Percentiles rank a stretch among this genome's conserved stretches.
Conservation (phyloP, 2,797 vertebrate species). For the Mastacembelus armatus region DNA sequence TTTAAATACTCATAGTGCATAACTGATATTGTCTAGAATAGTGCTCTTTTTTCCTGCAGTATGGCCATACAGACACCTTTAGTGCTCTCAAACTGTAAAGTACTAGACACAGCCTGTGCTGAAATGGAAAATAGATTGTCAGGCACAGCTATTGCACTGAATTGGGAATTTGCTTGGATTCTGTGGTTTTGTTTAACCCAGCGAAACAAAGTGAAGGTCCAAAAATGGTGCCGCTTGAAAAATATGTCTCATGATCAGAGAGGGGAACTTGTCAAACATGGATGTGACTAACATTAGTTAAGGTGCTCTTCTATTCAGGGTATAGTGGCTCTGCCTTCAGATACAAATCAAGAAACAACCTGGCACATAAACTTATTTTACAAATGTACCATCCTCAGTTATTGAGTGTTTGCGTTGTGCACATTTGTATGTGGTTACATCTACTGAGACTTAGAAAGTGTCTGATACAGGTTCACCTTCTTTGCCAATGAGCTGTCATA, state of each 20-base stretch:
- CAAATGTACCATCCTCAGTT: too few relatives aligned
- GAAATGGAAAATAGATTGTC: conserved; percentile 4
- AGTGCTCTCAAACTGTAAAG: neutral
- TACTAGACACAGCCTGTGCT: neutral
- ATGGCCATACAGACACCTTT: neutral
- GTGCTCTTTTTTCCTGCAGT: neutral
- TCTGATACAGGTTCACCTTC: too few relatives aligned
- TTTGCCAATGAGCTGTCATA: too few relatives aligned
- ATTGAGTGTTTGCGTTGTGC: too few relatives aligned
- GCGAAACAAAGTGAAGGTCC: neutral
- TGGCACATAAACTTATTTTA: too few relatives aligned
- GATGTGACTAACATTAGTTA: neutral
- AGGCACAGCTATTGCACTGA: conserved; percentile 3
- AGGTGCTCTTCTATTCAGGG: too few relatives aligned
- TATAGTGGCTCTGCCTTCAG: too few relatives aligned
- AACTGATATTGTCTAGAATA: neutral
- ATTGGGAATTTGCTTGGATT: neutral
- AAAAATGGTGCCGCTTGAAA: too few relatives aligned
- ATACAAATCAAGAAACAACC: too few relatives aligned
- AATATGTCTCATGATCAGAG: neutral
- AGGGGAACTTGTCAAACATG: neutral
- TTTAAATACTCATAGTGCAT: neutral
- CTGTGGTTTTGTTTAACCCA: neutral
- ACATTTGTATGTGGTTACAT: too few relatives aligned
- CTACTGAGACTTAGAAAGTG: too few relatives aligned